Evolutionary conservation across 2,888 invertebrate genomes (phyloP).

Genomic region (Unio pictorum): DNA sequence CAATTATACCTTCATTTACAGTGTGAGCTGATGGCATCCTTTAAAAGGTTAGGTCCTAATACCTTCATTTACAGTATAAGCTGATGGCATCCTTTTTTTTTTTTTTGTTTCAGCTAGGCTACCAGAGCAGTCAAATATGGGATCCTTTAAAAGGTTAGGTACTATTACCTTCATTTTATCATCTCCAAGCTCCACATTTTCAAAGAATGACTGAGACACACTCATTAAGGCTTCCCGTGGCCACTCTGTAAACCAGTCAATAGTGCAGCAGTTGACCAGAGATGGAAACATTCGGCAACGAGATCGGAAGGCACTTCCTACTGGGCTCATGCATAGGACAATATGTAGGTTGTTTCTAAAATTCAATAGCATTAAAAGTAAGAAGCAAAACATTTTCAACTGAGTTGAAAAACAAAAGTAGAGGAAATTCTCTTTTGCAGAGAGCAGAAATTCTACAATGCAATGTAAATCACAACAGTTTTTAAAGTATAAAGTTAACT

Average conservation of each 20-base stretch:
- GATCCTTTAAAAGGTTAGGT: neutral
- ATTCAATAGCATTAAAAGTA: conserved; percentile 1
- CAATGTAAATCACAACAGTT: neutral
- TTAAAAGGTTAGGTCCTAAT: too few relatives aligned
- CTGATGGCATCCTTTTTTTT: too few relatives aligned
- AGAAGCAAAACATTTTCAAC: neutral
- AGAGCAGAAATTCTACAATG: neutral
- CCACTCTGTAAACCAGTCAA: conserved; percentile 82
- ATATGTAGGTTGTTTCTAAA: conserved; percentile 84
- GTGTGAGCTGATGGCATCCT: too few relatives aligned
- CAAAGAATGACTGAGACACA: conserved; percentile 82
- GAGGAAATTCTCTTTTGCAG: neutral
- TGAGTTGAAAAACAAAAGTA: neutral
- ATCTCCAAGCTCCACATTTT: conserved; percentile 75
- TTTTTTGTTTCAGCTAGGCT: too few relatives aligned
- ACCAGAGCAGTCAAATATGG: neutral
- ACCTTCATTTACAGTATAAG: too few relatives aligned
- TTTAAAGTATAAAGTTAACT: neutral
- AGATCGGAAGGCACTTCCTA: conserved; percentile 87
- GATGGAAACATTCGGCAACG: conserved; percentile 73
- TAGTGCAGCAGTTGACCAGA: conserved; percentile 72
- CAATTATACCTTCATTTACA: too few relatives aligned
- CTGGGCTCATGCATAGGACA: conserved; percentile 91
- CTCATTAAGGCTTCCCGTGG: conserved; percentile 88
- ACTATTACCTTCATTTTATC: conserved; percentile 72